A percentile compares a stretch with the other conserved stretches of the same genome.
These are phyloP conservation scores for Cacatua alba DNA, from an alignment of 2,113 vertebrate genomes.

Conservation along the genomic window DNA sequence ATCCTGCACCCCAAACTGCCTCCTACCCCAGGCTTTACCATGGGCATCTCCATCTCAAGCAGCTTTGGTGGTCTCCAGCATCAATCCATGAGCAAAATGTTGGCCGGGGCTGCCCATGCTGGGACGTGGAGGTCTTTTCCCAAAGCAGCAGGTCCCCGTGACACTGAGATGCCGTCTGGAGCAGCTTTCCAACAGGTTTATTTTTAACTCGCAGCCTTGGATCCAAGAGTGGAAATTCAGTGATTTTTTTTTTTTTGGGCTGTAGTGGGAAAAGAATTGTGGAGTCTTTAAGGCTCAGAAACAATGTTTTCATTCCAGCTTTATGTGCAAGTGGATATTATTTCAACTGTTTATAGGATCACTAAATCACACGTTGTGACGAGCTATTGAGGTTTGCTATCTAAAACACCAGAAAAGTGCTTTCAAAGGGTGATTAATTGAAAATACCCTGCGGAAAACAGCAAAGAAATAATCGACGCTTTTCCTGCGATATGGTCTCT, in stretches of 20 bases:
- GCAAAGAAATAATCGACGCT: neutral
- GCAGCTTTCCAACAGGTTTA: neutral
- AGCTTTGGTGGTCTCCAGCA: neutral
- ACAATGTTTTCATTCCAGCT: constrained; percentile 14
- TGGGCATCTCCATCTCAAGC: neutral
- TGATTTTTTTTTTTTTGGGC: neutral
- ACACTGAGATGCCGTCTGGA: neutral
- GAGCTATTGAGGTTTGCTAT: neutral
- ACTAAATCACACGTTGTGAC: neutral
- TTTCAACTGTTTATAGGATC: neutral
- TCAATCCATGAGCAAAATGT: neutral
- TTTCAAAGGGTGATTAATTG: neutral
- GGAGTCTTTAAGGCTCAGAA: neutral
- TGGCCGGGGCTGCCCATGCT: neutral
- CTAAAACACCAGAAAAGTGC: neutral
- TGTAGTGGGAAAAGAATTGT: neutral
- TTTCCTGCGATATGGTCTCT: neutral
- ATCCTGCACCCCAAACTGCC: neutral
- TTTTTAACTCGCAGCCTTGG: constrained; percentile 24
- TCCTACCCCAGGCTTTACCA: neutral
- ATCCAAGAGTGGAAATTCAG: neutral
- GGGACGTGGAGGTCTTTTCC: neutral
- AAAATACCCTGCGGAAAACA: neutral
- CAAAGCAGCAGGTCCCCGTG: neutral
- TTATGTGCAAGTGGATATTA: neutral